These are phyloP conservation scores for Drosophila phalerata DNA, from an alignment of 2,888 invertebrate genomes.

Conservation along the genomic window DNA sequence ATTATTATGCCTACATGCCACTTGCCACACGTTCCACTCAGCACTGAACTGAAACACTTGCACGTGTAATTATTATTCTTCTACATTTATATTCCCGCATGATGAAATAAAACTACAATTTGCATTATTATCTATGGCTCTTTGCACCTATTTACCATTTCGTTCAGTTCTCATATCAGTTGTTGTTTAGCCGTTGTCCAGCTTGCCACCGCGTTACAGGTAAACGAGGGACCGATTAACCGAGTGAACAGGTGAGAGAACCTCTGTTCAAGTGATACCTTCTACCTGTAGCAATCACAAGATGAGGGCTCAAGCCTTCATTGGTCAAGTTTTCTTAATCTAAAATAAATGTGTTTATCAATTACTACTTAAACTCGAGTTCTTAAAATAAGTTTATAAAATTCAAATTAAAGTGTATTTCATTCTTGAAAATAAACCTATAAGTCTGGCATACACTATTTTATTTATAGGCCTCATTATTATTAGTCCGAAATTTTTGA, in stretches of 20 bases:
- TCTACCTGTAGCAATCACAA: too few relatives aligned
- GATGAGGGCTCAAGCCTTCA: too few relatives aligned
- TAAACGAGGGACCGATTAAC: conserved; percentile 9
- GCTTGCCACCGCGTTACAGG: conserved; percentile 8
- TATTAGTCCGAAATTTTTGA: too few relatives aligned
- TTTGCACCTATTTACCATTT: conserved; percentile 4
- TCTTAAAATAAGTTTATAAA: too few relatives aligned
- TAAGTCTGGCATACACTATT: too few relatives aligned
- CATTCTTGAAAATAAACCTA: too few relatives aligned
- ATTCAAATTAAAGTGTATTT: too few relatives aligned
- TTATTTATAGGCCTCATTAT: too few relatives aligned
- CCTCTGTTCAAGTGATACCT: background rate
- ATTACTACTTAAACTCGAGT: too few relatives aligned
- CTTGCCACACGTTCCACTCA: background rate
- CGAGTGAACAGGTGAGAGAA: conserved; percentile 18
- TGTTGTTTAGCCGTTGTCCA: conserved; percentile 10
- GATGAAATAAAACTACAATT: conserved; percentile 54
- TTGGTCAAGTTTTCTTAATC: too few relatives aligned
- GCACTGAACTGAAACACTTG: conserved; percentile 2
- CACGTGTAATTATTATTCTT: background rate
- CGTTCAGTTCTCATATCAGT: conserved; percentile 38
- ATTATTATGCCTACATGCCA: conserved; percentile 39
- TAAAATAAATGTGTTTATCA: too few relatives aligned
- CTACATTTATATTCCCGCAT: conserved; percentile 8
- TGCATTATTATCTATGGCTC: conserved; percentile 36